Conservation (phyloP, 2,797 vertebrate species). For the Apogon talboti region DNA sequence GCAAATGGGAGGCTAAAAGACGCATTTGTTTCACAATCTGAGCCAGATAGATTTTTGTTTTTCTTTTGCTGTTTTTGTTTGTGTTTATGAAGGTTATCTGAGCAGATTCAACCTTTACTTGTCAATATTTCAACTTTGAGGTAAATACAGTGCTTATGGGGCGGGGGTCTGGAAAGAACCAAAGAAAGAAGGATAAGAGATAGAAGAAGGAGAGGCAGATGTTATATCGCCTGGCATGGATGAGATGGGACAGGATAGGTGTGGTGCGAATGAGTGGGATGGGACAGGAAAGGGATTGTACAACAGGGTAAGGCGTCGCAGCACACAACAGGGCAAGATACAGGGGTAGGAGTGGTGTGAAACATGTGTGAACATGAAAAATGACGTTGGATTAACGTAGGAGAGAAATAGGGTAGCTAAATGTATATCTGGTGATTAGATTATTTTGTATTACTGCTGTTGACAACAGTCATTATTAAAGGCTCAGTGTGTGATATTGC, state of each 20-base stretch:
- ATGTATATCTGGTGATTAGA: not conserved
- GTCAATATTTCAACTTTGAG: slow-evolving; percentile 68
- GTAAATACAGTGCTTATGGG: slow-evolving; percentile 62
- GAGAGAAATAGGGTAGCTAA: slow-evolving; percentile 1
- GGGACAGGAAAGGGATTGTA: slow-evolving; percentile 21
- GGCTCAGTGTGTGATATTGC: no score
- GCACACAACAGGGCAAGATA: not conserved
- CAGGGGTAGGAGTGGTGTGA: slow-evolving; percentile 13
- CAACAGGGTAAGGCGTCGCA: slow-evolving; percentile 12
- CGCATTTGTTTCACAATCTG: slow-evolving; percentile 74
- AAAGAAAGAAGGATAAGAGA: slow-evolving; percentile 11
- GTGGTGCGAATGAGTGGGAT: slow-evolving; percentile 28
- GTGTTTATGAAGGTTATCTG: slow-evolving; percentile 65
- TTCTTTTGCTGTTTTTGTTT: slow-evolving; percentile 56
- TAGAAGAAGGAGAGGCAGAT: not conserved
- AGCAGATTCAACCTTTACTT: slow-evolving; percentile 67
- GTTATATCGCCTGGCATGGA: slow-evolving; percentile 20
- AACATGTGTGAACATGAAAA: slow-evolving; percentile 24
- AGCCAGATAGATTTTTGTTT: slow-evolving; percentile 60
- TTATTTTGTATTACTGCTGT: no score
- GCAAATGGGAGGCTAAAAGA: slow-evolving; percentile 64
- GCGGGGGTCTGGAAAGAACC: not conserved
- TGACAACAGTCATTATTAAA: no score
- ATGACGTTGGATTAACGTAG: not conserved
- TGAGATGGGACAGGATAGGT: slow-evolving; percentile 25